A percentile compares a stretch with the other conserved stretches of the same genome.
Evolutionary conservation across 2,888 invertebrate genomes (phyloP).

Genomic region (Brachynemurus nebulosus): DNA sequence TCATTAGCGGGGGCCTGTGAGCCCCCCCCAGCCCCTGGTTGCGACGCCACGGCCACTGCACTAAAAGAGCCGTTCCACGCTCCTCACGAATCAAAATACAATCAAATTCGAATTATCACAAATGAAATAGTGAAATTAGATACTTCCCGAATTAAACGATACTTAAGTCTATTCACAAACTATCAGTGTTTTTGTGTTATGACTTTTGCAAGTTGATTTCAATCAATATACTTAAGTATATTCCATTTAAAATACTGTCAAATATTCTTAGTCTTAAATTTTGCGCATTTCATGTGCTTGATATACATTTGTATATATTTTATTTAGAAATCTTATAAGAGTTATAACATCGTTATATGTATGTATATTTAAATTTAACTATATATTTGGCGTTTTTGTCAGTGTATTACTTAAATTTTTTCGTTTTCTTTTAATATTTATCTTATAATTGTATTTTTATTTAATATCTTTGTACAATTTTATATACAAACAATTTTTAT

Average conservation of each 20-base stretch:
- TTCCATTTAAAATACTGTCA: conserved; percentile 4
- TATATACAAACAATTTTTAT: no score
- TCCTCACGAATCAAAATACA: not conserved
- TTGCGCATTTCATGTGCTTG: conserved; percentile 1
- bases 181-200: no score
- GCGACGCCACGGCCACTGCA: conserved; percentile 32
- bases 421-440: not conserved
- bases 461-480: not conserved
- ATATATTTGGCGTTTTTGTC: not conserved
- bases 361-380: no score
- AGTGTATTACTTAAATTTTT: not conserved
- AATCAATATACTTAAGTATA: conserved; percentile 2
- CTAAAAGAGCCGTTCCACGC: conserved; percentile 9
- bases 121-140: no score
- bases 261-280: conserved; percentile 1
- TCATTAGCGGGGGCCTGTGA: conserved; percentile 23
- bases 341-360: no score
- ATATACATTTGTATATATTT: conserved; percentile 1
- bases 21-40: conserved; percentile 27
- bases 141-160: no score
- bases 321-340: no score
- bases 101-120: not conserved
- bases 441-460: not conserved
- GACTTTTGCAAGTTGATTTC: no score
- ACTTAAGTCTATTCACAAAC: no score